Conservation (phyloP, 2,888 invertebrate genomes). For the Esperia sulphurella region DNA sequence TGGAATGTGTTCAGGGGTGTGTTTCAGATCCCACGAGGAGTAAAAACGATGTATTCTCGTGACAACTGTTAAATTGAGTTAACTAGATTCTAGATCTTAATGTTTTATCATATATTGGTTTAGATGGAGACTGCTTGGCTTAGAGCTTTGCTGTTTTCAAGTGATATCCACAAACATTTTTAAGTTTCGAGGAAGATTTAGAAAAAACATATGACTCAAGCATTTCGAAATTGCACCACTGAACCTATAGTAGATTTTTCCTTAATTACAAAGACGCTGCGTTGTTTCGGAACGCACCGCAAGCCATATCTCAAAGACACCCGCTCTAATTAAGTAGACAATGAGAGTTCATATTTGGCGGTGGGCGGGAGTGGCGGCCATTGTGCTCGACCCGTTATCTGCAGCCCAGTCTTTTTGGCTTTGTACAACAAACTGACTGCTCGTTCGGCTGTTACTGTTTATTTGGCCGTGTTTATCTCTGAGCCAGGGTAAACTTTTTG, state of each 20-base stretch:
- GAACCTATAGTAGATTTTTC: no score
- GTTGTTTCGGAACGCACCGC: constrained; percentile 8
- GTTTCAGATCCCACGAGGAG: not conserved
- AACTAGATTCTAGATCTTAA: no score
- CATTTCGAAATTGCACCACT: no score
- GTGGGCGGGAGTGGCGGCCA: constrained; percentile 48
- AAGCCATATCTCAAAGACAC: constrained; percentile 45
- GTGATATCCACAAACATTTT: no score
- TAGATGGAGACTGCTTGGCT: no score
- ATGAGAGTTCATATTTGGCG: constrained; percentile 70
- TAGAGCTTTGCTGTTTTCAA: no score
- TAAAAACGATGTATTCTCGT: no score
- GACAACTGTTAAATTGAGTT: no score
- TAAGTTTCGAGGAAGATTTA: no score
- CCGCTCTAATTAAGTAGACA: constrained; percentile 74
- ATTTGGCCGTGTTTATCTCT: constrained; percentile 19
- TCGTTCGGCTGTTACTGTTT: constrained; percentile 39
- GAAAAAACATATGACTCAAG: no score
- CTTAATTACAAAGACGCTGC: not conserved
- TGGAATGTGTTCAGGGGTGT: constrained; percentile 33
- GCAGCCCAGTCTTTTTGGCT: constrained; percentile 67
- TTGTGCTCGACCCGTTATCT: constrained; percentile 66
- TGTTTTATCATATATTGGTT: no score
- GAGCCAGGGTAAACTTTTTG: not conserved
- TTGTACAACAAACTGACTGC: constrained; percentile 54